Percentiles rank a stretch among this genome's conserved stretches.
phyloP scores from a whole-genome alignment of 2,888 invertebrate species.

The Cacoxenus indagator region DNA sequence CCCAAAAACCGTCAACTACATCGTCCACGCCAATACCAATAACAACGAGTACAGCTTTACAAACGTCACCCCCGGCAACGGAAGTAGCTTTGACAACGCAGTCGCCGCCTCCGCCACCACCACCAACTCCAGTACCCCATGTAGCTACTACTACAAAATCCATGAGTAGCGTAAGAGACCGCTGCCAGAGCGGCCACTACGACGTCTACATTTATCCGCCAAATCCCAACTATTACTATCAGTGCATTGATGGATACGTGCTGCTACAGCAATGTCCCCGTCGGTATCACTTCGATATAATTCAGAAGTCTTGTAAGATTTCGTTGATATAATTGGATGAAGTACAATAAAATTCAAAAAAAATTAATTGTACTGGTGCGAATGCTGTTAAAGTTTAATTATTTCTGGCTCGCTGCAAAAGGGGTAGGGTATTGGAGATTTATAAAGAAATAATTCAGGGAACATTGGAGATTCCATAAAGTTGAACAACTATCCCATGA shows the following conservation, averaged over 20 bases:
- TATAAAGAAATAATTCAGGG: too few species aligned
- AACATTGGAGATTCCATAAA: too few species aligned
- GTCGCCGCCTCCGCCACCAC: not conserved
- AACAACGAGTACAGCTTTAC: constrained; percentile 4
- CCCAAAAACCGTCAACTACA: not conserved
- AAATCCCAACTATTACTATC: constrained; percentile 52
- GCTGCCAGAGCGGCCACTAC: constrained; percentile 37
- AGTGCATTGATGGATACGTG: constrained; percentile 48
- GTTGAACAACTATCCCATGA: too few species aligned
- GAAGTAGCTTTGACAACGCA: constrained; percentile 1
- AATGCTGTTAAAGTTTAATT: too few species aligned
- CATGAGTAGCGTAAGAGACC: constrained; percentile 22
- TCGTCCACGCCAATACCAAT: constrained; percentile 3
- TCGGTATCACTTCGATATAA: constrained; percentile 48
- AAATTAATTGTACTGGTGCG: too few species aligned
- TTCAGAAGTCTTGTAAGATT: constrained; percentile 32
- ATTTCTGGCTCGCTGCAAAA: too few species aligned
- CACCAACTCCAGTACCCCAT: not conserved
- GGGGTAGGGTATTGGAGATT: too few species aligned
- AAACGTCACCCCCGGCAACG: not conserved
- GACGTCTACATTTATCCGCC: constrained; percentile 51
- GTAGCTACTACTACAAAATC: not conserved
- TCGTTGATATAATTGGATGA: too few species aligned
- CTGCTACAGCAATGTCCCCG: constrained; percentile 64
- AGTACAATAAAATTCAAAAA: too few species aligned